Evolutionary conservation across 2,797 vertebrate species (phyloP).

Genomic region (Monodelphis domestica): DNA sequence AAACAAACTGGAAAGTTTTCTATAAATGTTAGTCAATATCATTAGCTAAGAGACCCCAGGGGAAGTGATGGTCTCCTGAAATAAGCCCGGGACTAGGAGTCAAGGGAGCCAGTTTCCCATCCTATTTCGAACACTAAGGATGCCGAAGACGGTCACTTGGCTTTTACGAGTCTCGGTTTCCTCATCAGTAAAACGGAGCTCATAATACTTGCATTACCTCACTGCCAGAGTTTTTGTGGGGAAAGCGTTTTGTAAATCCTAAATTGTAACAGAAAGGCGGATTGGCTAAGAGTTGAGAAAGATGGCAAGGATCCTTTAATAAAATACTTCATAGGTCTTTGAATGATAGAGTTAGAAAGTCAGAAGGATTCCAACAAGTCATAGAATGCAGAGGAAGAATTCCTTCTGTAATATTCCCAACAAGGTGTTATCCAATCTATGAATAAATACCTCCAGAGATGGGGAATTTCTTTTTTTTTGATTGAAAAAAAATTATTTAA

Average conservation of each 20-base stretch:
- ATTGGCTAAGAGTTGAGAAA: background rate
- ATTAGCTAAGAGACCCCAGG: background rate
- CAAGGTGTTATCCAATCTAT: background rate
- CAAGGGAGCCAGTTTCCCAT: background rate
- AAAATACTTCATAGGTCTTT: background rate
- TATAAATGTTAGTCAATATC: background rate
- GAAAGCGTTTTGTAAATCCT: background rate
- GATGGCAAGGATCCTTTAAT: background rate
- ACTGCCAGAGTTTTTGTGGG: background rate
- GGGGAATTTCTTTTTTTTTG: too few relatives aligned
- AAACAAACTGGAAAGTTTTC: background rate
- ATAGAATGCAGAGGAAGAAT: background rate
- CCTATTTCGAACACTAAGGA: background rate
- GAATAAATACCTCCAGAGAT: background rate
- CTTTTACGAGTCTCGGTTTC: background rate
- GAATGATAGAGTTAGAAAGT: background rate
- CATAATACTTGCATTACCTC: background rate
- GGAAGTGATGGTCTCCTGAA: background rate
- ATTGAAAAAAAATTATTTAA: too few relatives aligned
- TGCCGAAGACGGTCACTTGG: background rate
- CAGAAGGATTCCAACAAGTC: background rate
- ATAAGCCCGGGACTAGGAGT: background rate
- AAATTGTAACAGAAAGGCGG: background rate
- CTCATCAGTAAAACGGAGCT: conserved; percentile 14
- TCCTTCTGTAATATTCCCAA: background rate